These are phyloP conservation scores for Cyphomyrmex costatus DNA, from an alignment of 1,140 invertebrate genomes.

Conservation along the genomic window DNA sequence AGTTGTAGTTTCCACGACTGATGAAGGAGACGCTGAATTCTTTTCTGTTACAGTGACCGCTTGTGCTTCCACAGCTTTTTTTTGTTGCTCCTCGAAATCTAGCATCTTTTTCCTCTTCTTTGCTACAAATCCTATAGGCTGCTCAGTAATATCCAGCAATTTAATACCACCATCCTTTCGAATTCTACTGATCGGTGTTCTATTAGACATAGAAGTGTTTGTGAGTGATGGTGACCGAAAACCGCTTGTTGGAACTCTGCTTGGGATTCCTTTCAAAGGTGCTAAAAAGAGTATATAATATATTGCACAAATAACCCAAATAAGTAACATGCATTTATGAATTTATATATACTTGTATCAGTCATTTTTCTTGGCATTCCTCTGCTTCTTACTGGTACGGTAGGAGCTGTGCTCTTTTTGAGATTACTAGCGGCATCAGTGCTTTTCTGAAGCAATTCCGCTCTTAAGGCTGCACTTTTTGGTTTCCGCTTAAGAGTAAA, in stretches of 20 bases:
- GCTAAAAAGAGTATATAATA: conserved; percentile 87
- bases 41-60: conserved; percentile 86
- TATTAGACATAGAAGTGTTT: conserved; percentile 86
- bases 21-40: conserved; percentile 82
- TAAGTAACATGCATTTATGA: not conserved
- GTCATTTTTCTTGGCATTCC: conserved; percentile 99
- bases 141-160: conserved; percentile 96
- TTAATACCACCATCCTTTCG: conserved; percentile 97
- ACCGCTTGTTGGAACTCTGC: conserved; percentile 90
- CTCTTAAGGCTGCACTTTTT: conserved; percentile 96
- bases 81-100: conserved; percentile 93
- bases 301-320: not conserved
- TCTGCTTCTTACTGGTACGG: conserved; percentile 95
- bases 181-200: conserved; percentile 86
- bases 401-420: conserved; percentile 95
- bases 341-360: conserved; percentile 92
- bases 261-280: conserved; percentile 96
- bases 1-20: conserved; percentile 87
- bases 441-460: conserved; percentile 96
- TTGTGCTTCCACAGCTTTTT: conserved; percentile 89
- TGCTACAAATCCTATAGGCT: conserved; percentile 91
- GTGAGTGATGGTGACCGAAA: conserved; percentile 89
- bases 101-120: conserved; percentile 88
- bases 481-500: conserved; percentile 98
- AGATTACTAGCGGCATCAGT: conserved; percentile 95